Conservation (phyloP, 1,140 invertebrate genomes). For the Limonius californicus region DNA sequence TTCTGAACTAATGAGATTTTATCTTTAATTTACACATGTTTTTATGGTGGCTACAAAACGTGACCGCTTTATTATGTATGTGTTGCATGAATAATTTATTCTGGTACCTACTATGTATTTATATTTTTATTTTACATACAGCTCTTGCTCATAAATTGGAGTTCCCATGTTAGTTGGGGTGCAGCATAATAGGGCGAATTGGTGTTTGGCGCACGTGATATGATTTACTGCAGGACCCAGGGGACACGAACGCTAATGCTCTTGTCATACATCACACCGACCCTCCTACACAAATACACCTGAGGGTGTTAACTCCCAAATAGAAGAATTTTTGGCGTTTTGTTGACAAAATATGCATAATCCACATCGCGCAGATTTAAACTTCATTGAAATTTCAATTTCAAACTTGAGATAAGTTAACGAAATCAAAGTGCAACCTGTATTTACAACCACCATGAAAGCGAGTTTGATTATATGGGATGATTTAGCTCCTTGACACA, state of each 20-base stretch:
- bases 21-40: neutral
- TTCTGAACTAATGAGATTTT: neutral
- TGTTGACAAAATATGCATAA: neutral
- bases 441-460: too few species aligned
- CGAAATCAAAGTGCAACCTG: too few species aligned
- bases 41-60: neutral
- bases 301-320: conserved; percentile 8
- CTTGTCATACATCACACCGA: conserved; percentile 13
- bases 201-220: conserved; percentile 14
- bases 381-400: too few species aligned
- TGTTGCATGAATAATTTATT: conserved; percentile 8
- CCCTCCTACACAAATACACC: conserved; percentile 12
- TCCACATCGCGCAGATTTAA: too few species aligned
- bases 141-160: conserved; percentile 6
- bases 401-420: too few species aligned
- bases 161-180: conserved; percentile 13
- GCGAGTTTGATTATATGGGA: too few species aligned
- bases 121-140: conserved; percentile 12
- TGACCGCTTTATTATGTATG: neutral
- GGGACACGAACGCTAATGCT: conserved; percentile 14
- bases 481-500: too few species aligned
- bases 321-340: neutral
- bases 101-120: neutral
- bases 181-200: conserved; percentile 13
- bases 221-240: conserved; percentile 10